Base-by-base conservation (phyloP, 1,140 invertebrate genomes). In the Whitmania pigra region DNA sequence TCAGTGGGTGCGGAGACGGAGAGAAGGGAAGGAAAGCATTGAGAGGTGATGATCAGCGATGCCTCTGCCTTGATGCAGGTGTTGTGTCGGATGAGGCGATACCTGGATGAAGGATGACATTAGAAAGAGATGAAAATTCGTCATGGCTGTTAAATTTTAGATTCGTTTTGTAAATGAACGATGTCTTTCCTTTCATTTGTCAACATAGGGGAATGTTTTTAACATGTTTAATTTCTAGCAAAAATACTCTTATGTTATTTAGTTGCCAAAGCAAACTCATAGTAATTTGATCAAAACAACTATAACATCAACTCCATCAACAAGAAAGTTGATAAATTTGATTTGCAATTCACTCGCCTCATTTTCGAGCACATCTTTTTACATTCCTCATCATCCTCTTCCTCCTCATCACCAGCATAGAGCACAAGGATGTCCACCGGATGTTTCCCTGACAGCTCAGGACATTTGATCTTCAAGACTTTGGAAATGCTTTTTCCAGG, bases 351-450 rank as follows among this genome's bases (percentile, higher is more conserved):
- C 15, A 49, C 43, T 49, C 9, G 15, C 43, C 43, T 49, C 43
- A 49, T 49, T 49, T 13, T 40, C 36, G 27, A 71, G 15, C n/a
- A 71, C 17, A 11, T 55, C 53, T 25, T 27, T 6, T 63, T 75
- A 74, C 69, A 78, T 76, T 74, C 75, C 69, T 78, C 74, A 79
- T 80, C 83, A 72, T 80, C 84, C 9, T 73, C 40, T 18, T 74
- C 85, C 79, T 73, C 80, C 75, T 73, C 79, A 76, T 87, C 85
- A 76, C 88, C 29, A 18, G 57, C 87, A 78, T 90, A 90, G 78
- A 89, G 90, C 77, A 90, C 88, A 43, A 90, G 80, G 71, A 90
- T 80, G 77, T 89, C 85, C 27, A 89, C 78, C 9, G 83, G 82
- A 76, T 88, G 86, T 17, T 83, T 82, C 6, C 88, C 88, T 36